Conservation (phyloP, 2,888 invertebrate genomes). For the Drosophila multiciliata region DNA sequence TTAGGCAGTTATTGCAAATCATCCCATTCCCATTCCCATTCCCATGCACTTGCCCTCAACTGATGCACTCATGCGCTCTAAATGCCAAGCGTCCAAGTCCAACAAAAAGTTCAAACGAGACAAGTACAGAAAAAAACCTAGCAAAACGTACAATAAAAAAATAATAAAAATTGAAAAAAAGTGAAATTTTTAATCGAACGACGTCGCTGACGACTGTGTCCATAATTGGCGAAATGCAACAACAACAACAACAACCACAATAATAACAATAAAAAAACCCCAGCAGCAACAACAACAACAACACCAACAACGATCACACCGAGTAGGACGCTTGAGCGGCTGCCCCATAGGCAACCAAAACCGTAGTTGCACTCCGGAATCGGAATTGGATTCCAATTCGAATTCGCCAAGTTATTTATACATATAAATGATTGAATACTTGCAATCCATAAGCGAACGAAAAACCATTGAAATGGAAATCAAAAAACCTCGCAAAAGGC, state of each 20-base stretch:
- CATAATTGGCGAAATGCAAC: conserved; percentile 64
- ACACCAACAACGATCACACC: conserved; percentile 32
- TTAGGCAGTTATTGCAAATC: conserved; percentile 58
- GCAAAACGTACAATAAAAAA: conserved; percentile 1
- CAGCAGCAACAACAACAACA: conserved; percentile 26
- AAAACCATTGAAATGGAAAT: conserved; percentile 65
- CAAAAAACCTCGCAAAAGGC: conserved; percentile 24
- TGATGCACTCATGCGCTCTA: conserved; percentile 41
- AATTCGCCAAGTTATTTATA: conserved; percentile 34
- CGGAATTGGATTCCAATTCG: conserved; percentile 34
- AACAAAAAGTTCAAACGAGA: conserved; percentile 47
- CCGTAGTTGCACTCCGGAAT: conserved; percentile 30
- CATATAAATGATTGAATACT: not conserved
- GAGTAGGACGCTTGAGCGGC: conserved; percentile 67
- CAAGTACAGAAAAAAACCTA: conserved; percentile 16
- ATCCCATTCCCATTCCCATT: conserved; percentile 34
- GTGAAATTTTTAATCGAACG: conserved; percentile 62
- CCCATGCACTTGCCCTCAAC: conserved; percentile 52
- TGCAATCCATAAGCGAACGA: conserved; percentile 39
- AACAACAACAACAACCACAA: conserved; percentile 33
- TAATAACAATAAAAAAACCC: conserved; percentile 33
- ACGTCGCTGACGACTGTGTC: conserved; percentile 34
- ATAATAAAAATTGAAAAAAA: conserved; percentile 41
- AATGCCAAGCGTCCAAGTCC: conserved; percentile 35
- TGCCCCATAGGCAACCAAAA: conserved; percentile 36